Evolutionary conservation across 2,888 invertebrate species (phyloP).

Genomic region (Timandra comae): DNA sequence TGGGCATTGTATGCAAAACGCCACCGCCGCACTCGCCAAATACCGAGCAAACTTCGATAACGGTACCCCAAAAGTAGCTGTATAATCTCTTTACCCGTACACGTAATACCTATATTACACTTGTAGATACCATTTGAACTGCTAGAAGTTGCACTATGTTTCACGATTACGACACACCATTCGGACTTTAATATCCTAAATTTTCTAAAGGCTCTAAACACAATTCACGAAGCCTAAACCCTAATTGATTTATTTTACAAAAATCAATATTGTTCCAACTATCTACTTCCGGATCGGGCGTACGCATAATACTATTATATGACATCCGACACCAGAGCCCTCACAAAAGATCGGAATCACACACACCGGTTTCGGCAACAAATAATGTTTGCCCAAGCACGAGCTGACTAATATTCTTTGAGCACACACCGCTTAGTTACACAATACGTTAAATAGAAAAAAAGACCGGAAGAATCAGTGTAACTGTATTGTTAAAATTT

Average conservation of each 20-base stretch:
- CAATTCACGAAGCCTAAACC: too few species aligned
- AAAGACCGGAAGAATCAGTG: conserved; percentile 65
- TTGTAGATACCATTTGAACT: too few species aligned
- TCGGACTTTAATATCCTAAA: too few species aligned
- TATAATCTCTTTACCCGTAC: too few species aligned
- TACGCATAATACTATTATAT: conserved; percentile 51
- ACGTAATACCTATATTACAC: too few species aligned
- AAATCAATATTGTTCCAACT: not conserved
- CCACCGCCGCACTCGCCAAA: conserved; percentile 46
- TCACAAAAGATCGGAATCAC: conserved; percentile 53
- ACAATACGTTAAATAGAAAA: conserved; percentile 31
- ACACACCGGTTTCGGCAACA: conserved; percentile 37
- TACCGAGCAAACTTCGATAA: conserved; percentile 44
- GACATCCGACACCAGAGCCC: conserved; percentile 30
- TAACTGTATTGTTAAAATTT: conserved; percentile 33
- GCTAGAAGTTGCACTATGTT: too few species aligned
- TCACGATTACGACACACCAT: too few species aligned
- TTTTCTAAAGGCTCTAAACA: too few species aligned
- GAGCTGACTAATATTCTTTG: conserved; percentile 57
- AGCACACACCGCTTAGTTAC: conserved; percentile 44
- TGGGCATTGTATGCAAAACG: conserved; percentile 74
- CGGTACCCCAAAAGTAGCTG: conserved; percentile 26
- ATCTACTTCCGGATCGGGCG: conserved; percentile 37
- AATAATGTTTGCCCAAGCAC: conserved; percentile 57
- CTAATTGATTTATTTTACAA: not conserved